These are phyloP conservation scores for Cataglyphis rosenhaueri DNA, from an alignment of 2,888 invertebrate species.

Conservation along the genomic window DNA sequence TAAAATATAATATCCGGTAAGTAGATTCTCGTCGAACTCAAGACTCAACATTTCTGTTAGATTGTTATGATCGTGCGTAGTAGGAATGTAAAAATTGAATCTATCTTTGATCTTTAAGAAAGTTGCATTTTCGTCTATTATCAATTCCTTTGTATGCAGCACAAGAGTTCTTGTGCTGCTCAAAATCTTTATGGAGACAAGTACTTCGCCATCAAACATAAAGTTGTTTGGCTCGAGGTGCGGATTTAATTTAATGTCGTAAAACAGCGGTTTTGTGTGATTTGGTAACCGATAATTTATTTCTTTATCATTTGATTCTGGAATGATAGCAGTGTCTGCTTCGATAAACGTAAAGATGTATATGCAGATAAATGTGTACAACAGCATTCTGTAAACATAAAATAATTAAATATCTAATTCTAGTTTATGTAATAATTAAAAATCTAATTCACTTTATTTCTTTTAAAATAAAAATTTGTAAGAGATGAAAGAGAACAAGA, in stretches of 20 bases:
- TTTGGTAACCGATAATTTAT: constrained; percentile 86
- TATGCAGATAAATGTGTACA: neutral
- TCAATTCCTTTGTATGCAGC: constrained; percentile 60
- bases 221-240: constrained; percentile 83
- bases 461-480: neutral
- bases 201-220: constrained; percentile 63
- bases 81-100: constrained; percentile 6
- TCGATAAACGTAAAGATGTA: neutral
- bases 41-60: constrained; percentile 54
- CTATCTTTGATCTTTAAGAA: neutral
- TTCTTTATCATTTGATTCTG: neutral
- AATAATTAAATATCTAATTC: neutral
- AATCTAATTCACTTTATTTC: neutral
- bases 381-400: constrained; percentile 10
- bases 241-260: constrained; percentile 86
- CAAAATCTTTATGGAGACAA: constrained; percentile 52
- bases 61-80: neutral
- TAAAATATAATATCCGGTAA: constrained; percentile 14
- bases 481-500: neutral
- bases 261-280: constrained; percentile 86
- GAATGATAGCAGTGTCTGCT: neutral
- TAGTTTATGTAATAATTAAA: neutral
- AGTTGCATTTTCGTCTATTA: constrained; percentile 27
- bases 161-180: constrained; percentile 26
- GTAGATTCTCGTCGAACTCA: neutral